Evolutionary conservation across 1,140 invertebrate species (phyloP).

Genomic region (Anoplophora glabripennis): DNA sequence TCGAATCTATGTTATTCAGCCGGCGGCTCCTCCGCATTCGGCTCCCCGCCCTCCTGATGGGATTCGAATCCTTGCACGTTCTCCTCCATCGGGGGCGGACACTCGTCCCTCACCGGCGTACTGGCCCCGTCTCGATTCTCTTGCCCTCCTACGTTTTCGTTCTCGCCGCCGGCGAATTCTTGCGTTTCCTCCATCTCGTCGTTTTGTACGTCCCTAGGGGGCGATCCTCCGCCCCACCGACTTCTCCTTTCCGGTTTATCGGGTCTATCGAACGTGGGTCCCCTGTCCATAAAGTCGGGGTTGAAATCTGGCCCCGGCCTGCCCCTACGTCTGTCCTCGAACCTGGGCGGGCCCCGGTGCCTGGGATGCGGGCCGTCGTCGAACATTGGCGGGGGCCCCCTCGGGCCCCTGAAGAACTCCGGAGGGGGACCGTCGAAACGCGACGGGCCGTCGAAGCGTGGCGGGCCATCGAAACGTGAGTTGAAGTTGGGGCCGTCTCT

Average conservation of each 20-base stretch:
- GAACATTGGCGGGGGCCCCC: constrained; percentile 15
- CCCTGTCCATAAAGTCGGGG: background rate
- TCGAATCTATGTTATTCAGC: background rate
- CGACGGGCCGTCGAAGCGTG: constrained; percentile 38
- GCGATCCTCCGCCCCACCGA: constrained; percentile 6
- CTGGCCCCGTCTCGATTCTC: constrained; percentile 6
- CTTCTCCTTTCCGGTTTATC: constrained; percentile 8
- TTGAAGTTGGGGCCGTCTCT: constrained; percentile 31
- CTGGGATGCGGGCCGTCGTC: constrained; percentile 6
- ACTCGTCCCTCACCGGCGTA: constrained; percentile 20
- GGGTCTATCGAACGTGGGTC: background rate
- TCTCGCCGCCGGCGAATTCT: background rate
- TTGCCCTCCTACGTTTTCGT: background rate
- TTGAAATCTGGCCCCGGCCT: background rate
- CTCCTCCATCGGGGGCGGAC: background rate
- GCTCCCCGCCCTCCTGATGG: background rate
- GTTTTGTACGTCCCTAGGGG: constrained; percentile 4
- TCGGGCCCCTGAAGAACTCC: constrained; percentile 24
- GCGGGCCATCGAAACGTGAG: constrained; percentile 26
- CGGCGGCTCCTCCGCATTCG: background rate
- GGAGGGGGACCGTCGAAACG: constrained; percentile 28
- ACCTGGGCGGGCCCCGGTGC: background rate
- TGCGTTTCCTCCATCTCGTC: constrained; percentile 4
- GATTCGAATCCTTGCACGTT: background rate
- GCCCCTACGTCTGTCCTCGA: constrained; percentile 7